Base-by-base conservation (phyloP, 2,797 vertebrate species). In the Poeciliopsis gracilis region DNA sequence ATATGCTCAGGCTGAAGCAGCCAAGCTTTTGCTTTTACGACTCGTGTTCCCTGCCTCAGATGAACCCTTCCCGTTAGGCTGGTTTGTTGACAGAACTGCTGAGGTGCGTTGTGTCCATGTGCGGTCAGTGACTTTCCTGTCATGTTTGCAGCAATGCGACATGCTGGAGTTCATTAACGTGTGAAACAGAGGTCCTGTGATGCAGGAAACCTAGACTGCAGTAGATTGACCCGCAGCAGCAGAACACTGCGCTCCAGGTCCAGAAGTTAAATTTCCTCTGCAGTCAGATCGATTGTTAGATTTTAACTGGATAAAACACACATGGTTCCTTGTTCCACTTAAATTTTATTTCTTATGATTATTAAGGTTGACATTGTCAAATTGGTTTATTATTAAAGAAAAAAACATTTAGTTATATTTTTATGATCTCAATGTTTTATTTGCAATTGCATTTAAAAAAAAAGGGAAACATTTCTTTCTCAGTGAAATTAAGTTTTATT, bases 51-150 rank as follows among this genome's bases (percentile, higher is more conserved):
- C 49, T 76, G 28, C 81, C 77, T 38, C 36, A 11, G 57, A 41
- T 86, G 79, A 84, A 78, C 79, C 18, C 30, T 76, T 45, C 77
- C 78, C 69, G 74, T 82, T 85, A 75, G 77, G 61, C 72, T 73
- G 80, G 63, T 28, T 66, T 87, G 67, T 84, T 90, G 77, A 86
- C 82, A 80, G 78, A 88, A 66, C 75, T 79, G 72, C 72, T 78
- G 63, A 77, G 81, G 47, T 33, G 79, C 33, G 46, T 75, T 30
- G 3, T 57, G 75, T 13, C 72, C 69, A 76, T 83, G 57, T 73
- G 33, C 53, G 77, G 74, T 87, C 86, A 86, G 45, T 83, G 70
- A 77, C 73, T 80, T 76, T 66, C 53, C 49, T 73, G 77, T 43
- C 41, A 41, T 41, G 63, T 63, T 25, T 45, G 77, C 25, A 72